Percentiles rank a stretch among this genome's conserved stretches.
Conservation (phyloP, 1,140 invertebrate species). For the Zaprionus camerounensis region DNA sequence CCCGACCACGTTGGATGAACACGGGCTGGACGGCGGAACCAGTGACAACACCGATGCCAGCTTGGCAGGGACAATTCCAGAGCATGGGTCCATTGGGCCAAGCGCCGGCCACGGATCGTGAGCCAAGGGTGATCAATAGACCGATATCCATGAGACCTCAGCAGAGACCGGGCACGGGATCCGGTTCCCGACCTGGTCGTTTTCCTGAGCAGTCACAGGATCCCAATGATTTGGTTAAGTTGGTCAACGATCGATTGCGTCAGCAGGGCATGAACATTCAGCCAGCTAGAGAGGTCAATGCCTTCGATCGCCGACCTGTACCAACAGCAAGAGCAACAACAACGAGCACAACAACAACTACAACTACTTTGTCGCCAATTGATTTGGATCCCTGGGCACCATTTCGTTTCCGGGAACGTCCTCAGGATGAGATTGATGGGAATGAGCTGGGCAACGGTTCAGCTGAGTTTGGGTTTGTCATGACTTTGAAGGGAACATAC, state of each 20-base stretch:
- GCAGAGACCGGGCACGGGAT: neutral
- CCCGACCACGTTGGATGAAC: neutral
- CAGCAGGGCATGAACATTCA: slow-evolving; percentile 63
- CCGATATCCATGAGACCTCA: slow-evolving; percentile 8
- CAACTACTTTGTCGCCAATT: neutral
- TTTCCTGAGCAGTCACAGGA: neutral
- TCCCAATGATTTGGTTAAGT: slow-evolving; percentile 22
- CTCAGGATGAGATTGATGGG: slow-evolving; percentile 4
- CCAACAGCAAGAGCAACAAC: neutral
- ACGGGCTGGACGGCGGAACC: neutral
- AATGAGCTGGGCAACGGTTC: slow-evolving; percentile 25
- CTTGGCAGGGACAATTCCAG: slow-evolving; percentile 16
- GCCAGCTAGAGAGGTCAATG: slow-evolving; percentile 26
- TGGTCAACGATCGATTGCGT: slow-evolving; percentile 58
- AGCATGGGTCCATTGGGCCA: slow-evolving; percentile 15
- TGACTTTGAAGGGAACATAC: slow-evolving; percentile 27
- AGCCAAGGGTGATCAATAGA: slow-evolving; percentile 36
- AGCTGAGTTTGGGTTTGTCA: slow-evolving; percentile 42
- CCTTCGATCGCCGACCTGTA: neutral
- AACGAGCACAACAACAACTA: neutral
- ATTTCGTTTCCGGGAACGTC: slow-evolving; percentile 35
- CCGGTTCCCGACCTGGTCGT: neutral
- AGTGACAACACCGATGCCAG: neutral
- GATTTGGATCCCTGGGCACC: slow-evolving; percentile 40
- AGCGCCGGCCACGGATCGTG: neutral